Evolutionary conservation across 2,113 vertebrate species (phyloP).

Genomic region (Eublepharis macularius): DNA sequence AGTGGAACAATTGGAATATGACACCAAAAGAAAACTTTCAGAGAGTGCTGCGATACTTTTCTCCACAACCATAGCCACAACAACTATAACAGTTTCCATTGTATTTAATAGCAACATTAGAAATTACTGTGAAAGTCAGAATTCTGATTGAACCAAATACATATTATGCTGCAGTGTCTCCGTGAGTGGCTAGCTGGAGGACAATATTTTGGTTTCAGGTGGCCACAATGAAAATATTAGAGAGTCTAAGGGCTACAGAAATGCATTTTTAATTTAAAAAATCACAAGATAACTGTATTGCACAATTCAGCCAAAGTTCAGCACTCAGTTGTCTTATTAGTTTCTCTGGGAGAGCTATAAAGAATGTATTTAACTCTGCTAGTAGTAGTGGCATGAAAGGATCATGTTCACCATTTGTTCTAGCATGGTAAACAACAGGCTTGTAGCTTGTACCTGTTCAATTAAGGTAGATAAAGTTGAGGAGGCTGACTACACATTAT

Average conservation of each 20-base stretch:
- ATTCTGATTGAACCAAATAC: neutral
- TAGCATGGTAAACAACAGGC: neutral
- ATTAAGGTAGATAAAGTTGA: neutral
- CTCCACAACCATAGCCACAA: neutral
- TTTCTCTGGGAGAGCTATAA: neutral
- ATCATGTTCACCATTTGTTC: neutral
- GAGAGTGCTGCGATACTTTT: neutral
- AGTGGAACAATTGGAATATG: conserved; percentile 64
- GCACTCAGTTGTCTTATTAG: neutral
- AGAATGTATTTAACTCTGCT: neutral
- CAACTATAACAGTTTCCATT: conserved; percentile 25
- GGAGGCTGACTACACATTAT: neutral
- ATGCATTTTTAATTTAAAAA: neutral
- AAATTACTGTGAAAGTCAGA: conserved; percentile 18
- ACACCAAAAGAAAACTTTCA: conserved; percentile 23
- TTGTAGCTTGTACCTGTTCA: neutral
- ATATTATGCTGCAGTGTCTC: neutral
- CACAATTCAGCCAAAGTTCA: neutral
- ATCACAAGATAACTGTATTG: neutral
- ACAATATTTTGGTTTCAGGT: conserved; percentile 15
- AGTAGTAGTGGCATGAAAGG: neutral
- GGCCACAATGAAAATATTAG: conserved; percentile 23
- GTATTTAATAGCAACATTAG: conserved; percentile 4
- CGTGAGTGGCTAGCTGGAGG: conserved; percentile 23
- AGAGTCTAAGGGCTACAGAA: neutral